phyloP scores from a whole-genome alignment of 2,797 vertebrate species.

The Hypotaenidia philippensis region DNA sequence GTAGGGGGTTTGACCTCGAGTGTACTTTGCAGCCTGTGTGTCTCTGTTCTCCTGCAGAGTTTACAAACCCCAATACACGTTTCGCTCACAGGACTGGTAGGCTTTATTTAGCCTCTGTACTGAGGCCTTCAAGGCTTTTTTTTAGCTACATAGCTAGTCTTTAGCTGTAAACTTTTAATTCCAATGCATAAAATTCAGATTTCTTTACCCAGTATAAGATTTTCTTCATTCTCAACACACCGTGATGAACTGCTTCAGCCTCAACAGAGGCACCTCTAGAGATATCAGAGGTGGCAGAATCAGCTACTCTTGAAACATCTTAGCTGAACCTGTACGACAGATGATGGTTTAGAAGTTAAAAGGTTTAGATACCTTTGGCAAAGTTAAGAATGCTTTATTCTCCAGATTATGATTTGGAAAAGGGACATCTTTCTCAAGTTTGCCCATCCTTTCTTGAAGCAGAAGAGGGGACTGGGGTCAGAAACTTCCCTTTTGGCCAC shows the following conservation, averaged over 20 bases:
- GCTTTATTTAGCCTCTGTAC: neutral
- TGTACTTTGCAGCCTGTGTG: neutral
- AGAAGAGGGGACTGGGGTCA: neutral
- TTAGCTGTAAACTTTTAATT: neutral
- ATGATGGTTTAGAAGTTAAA: neutral
- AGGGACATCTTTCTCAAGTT: neutral
- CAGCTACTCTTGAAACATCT: neutral
- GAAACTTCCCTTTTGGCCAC: neutral
- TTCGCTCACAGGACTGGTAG: neutral
- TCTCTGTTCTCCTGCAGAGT: neutral
- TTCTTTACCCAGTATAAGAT: neutral
- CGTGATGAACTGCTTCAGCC: neutral
- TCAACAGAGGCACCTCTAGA: neutral
- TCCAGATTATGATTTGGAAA: neutral
- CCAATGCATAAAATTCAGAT: neutral
- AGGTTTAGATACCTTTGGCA: neutral
- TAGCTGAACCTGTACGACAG: neutral
- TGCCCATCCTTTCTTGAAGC: neutral
- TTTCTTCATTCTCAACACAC: neutral
- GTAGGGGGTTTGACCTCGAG: neutral
- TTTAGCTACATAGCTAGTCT: neutral
- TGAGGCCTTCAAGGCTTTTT: neutral
- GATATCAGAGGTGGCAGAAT: neutral
- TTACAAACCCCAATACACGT: neutral
- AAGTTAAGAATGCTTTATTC: neutral